These are phyloP conservation scores for Eulemur mongoz DNA, from an alignment of 2,797 vertebrate genomes.

Conservation along the genomic window DNA sequence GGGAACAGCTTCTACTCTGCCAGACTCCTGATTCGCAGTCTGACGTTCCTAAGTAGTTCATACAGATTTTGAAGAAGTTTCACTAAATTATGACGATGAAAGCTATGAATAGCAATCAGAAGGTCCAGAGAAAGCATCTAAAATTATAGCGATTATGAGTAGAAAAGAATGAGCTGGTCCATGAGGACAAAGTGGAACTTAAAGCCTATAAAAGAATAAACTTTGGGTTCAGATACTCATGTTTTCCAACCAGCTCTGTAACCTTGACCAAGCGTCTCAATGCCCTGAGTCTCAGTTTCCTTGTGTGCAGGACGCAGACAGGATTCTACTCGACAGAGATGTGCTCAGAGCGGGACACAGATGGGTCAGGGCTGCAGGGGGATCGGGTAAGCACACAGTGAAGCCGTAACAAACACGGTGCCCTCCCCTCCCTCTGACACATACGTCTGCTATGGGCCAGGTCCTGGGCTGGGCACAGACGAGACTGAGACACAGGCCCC, in stretches of 20 bases:
- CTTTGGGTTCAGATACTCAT: background rate
- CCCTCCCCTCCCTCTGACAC: background rate
- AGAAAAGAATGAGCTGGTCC: background rate
- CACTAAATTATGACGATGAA: background rate
- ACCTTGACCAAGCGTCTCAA: fast-evolving
- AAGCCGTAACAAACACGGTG: fast-evolving
- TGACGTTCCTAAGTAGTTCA: background rate
- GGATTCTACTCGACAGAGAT: background rate
- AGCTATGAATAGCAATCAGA: background rate
- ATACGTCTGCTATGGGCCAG: too few relatives aligned
- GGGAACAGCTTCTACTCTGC: background rate
- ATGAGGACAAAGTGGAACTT: background rate
- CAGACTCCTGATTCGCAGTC: background rate
- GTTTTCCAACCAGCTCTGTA: background rate
- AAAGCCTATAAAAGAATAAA: background rate
- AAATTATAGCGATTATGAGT: background rate
- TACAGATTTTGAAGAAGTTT: background rate
- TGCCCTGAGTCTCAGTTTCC: background rate
- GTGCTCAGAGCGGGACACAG: fast-evolving
- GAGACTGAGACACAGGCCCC: background rate
- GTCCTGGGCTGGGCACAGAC: background rate
- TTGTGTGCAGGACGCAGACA: fast-evolving
- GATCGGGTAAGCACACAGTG: too few relatives aligned
- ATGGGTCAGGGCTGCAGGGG: background rate
- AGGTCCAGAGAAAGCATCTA: background rate